Percentiles rank a stretch among this genome's conserved stretches.
Evolutionary conservation across 2,888 invertebrate genomes (phyloP).

Genomic region (Drosophila antonietae): DNA sequence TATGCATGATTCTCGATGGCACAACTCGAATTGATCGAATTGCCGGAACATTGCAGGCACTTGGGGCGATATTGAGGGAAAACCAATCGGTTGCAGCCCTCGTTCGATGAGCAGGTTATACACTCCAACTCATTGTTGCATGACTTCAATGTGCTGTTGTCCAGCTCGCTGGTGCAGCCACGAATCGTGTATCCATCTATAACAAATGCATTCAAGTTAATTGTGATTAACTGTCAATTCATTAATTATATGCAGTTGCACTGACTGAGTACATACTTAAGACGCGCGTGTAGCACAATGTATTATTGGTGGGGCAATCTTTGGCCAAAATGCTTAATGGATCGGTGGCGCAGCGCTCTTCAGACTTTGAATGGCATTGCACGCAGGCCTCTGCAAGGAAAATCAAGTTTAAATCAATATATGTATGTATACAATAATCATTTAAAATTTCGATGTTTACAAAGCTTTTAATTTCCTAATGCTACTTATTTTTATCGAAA

Average conservation of each 20-base stretch:
- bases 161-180: conserved; percentile 79
- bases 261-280: conserved; percentile 45
- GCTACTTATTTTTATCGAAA: too few relatives aligned
- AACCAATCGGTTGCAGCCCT: conserved; percentile 80
- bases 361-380: conserved; percentile 78
- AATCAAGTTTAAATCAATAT: background rate
- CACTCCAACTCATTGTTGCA: conserved; percentile 82
- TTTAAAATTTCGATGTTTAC: too few relatives aligned
- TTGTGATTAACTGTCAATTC: background rate
- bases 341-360: conserved; percentile 78
- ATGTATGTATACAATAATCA: background rate
- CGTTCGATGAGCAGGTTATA: conserved; percentile 68
- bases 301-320: conserved; percentile 67
- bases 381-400: conserved; percentile 76
- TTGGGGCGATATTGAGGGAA: conserved; percentile 79
- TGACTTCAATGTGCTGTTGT: conserved; percentile 60
- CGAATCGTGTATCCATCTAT: conserved; percentile 80
- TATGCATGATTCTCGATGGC: conserved; percentile 68
- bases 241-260: background rate
- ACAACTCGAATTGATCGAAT: conserved; percentile 71
- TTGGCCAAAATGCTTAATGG: conserved; percentile 76
- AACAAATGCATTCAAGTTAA: background rate
- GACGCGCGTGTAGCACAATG: conserved; percentile 77
- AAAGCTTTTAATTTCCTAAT: too few relatives aligned
- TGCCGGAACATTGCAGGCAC: conserved; percentile 81